Base-by-base conservation (phyloP, 64 coral and sea anemone genomes). In the Trachythela sp. region DNA sequence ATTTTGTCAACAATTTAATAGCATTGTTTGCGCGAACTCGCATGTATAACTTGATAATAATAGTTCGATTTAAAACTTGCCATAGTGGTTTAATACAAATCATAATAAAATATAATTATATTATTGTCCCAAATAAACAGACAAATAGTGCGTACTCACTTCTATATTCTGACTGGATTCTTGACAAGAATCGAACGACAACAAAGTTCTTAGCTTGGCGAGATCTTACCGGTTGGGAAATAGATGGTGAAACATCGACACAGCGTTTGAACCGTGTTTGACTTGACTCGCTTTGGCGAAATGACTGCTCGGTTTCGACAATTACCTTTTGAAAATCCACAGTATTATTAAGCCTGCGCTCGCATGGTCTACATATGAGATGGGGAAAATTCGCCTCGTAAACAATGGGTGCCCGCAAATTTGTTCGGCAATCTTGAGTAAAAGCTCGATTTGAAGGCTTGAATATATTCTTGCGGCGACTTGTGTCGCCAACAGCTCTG, bases 291-390 rank as follows among this genome's bases (percentile, higher is more conserved):
- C 11, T 11, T 45, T 45, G 42, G 42, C 11, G 42, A 45, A 68
- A 68, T 6, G 18, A 68, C 18, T 22, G 20, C 15, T 68, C 59
- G 30, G 59, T 68, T 22, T 68, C 59, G 4, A 68, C 2, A 68
- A 68, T 68, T 5, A 31, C 30, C 18, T 68, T 68, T 68, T 68
- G 59, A 68, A 68, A 68, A 7, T 22, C 59, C 20, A 68, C 5
- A 7, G 30, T 68, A 6, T 68, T 68, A 68, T 68, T 68, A 68
- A 68, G 59, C 30, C 59, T 68, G 30, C 30, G 59, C 59, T 54
- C 51, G 59, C 59, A 68, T 22, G 59, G 59, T 68, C 59, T 68
- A 68, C 59, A 68, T 68, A 68, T 68, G 6, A 68, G 59, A 68
- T 68, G 59, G 20, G 59, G 59, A 3, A 68, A 68, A 68, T 31